A percentile compares a stretch with the other conserved stretches of the same genome.
Evolutionary conservation across 2,113 vertebrate genomes (phyloP).

Genomic region (Percopsis transmontana): DNA sequence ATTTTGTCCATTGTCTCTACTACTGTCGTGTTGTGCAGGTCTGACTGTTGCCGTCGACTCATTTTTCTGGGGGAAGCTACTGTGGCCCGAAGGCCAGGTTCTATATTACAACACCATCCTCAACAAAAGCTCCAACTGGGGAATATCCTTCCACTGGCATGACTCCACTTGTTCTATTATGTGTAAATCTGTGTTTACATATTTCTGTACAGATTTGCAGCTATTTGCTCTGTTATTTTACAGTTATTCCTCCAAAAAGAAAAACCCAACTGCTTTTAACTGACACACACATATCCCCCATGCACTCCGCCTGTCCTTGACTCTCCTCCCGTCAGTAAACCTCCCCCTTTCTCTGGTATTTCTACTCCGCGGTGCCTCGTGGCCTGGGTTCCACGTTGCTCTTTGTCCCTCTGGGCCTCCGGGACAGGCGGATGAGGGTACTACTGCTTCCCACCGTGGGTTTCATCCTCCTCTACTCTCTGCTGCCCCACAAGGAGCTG

Average conservation of each 20-base stretch:
- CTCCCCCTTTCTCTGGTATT: constrained; percentile 93
- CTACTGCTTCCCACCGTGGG: constrained; percentile 81
- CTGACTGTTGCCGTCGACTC: constrained; percentile 88
- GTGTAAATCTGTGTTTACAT: not conserved
- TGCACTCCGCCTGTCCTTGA: constrained; percentile 77
- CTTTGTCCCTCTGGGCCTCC: constrained; percentile 85
- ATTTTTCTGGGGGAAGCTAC: constrained; percentile 85
- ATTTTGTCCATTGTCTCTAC: constrained; percentile 1
- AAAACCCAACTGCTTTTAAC: not conserved
- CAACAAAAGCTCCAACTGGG: constrained; percentile 96
- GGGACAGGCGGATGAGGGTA: constrained; percentile 80
- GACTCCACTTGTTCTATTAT: not conserved
- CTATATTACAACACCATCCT: constrained; percentile 94
- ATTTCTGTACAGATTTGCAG: not conserved
- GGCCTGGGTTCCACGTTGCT: constrained; percentile 86
- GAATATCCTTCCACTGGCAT: constrained; percentile 88
- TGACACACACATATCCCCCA: not conserved
- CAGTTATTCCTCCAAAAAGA: not conserved
- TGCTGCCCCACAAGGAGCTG: constrained; percentile 95
- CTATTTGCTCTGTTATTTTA: not conserved
- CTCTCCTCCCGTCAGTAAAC: constrained; percentile 77
- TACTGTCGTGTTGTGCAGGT: constrained; percentile 69
- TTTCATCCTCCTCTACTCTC: constrained; percentile 89
- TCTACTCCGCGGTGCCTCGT: constrained; percentile 92
- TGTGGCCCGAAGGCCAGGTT: constrained; percentile 96